Percentiles rank a stretch among this genome's conserved stretches.
phyloP scores from a whole-genome alignment of 2,888 invertebrate species.

The Homarus gammarus region DNA sequence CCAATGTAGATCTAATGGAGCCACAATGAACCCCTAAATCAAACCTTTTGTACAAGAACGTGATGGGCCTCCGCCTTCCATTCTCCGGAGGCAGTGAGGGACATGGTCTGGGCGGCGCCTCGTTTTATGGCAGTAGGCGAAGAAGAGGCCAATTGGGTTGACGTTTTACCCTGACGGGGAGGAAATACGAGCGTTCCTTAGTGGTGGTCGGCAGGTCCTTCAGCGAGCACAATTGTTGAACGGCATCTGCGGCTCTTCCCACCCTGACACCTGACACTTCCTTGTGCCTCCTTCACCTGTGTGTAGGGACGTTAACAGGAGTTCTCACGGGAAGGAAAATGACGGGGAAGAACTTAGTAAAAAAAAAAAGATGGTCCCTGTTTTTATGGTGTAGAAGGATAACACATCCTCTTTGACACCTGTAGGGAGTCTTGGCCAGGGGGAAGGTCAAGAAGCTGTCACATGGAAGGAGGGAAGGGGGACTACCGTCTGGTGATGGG shows the following conservation, averaged over 20 bases:
- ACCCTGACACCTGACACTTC: not conserved
- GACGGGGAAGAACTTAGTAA: too few relatives aligned
- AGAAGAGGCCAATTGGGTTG: not conserved
- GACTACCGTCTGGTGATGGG: too few relatives aligned
- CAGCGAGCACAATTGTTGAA: not conserved
- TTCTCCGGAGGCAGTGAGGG: not conserved
- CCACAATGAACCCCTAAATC: constrained; percentile 1
- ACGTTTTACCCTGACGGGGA: not conserved
- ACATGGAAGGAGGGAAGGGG: too few relatives aligned
- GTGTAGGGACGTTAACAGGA: too few relatives aligned
- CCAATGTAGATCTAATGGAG: not conserved
- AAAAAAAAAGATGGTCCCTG: too few relatives aligned
- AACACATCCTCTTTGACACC: too few relatives aligned
- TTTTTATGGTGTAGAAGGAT: too few relatives aligned
- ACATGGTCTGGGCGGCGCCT: not conserved
- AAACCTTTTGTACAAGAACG: not conserved
- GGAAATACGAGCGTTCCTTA: not conserved
- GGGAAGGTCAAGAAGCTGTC: too few relatives aligned
- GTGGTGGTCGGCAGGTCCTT: not conserved
- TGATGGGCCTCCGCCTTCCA: not conserved
- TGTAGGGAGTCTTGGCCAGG: too few relatives aligned
- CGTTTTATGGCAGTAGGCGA: not conserved
- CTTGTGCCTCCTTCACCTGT: not conserved
- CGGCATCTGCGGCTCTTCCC: not conserved
- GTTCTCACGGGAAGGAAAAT: too few relatives aligned